Base-by-base conservation (phyloP, 2,797 vertebrate genomes). In the Amniataba percoides region DNA sequence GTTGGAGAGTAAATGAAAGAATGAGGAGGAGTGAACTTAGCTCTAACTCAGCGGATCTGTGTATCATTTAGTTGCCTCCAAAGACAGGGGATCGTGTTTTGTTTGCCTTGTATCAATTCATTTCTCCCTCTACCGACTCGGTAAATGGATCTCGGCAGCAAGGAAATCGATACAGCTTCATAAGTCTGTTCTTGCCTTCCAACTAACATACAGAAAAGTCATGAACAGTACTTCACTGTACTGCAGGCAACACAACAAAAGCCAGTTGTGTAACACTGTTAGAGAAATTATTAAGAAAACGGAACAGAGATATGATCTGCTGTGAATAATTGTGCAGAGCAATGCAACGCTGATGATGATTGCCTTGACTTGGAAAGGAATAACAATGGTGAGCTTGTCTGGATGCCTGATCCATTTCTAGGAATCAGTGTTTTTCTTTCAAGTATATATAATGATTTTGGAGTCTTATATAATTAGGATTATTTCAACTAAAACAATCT, bases 71-170 rank as follows among this genome's bases (percentile, higher is more conserved):
- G 70, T 64, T 83, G 48, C 73, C 58, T 79, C 59, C 39, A 70
- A 72, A 87, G 74, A 80, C 80, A 71, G 53, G 64, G 42, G 52
- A 16, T 59, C 6, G 21, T 63, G 61, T 77, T 86, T 71, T 80
- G 70, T 88, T 87, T 86, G 74, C 63, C 64, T 82, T 57, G 82
- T 88, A 82, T 87, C 88, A 90, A 89, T 91, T 90, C 64, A 90
- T 92, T 91, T 90, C 85, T 88, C 81, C 80, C 87, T 90, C 87
- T 86, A 87, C 81, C 78, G 78, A 58, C 81, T 81, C 61, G 46
- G 87, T 84, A 88, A 92, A 92, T 87, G 77, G 81, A 91, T 88
- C 80, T 82, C 63, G 5, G 80, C 75, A 74, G 84, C 59, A 34
- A 67, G 51, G 55, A 85, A 85, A 91, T 90, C 87, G 76, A 89